Base-by-base conservation (phyloP, 1,140 invertebrate genomes). In the Apolygus lucorum region DNA sequence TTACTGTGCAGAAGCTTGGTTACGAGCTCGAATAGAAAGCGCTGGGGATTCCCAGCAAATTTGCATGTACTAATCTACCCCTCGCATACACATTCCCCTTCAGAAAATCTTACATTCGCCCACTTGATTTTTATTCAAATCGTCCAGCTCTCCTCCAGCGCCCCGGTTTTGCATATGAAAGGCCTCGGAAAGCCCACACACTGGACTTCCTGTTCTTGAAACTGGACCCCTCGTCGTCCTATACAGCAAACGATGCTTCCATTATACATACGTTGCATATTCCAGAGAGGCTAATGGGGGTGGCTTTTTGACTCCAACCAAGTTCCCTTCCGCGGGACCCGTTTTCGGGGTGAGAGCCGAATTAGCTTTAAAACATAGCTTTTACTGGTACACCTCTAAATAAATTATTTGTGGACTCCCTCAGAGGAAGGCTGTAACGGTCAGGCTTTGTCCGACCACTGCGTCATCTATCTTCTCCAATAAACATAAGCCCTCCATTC, bases 121-220 rank as follows among this genome's bases (percentile, higher is more conserved):
- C 54, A 24, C 54, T 59, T 59, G 54, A 59, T 59, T 59, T 59
- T 59, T 59, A 59, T 59, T 59, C 54, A 59, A 59, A 59, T 59
- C 4, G 11, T 24, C 54, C 13, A 13, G 11, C 4, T 59, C 54
- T 59, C 54, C 22, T 24, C 54, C 4, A 21, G 8, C 22, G n/a
- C n/a, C n/a, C n/a, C n/a, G n/a, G 54, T 8, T 59, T 59, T 59
- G 54, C 54, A 59, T 59, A 59, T 59, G 54, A 59, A 59, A 59
- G 54, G 22, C 22, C 22, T 21, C 4, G 13, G 13, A 22, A 4
- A 59, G 54, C 13, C 54, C 54, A 42, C 34, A 42, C 34, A 24
- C 11, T 59, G 54, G 54, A 59, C 54, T 59, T 59, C 54, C 54
- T 13, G 54, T 59, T 59, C 54, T 59, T 59, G 54, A 59, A 59